Percentiles rank a stretch among this genome's conserved stretches.
Conservation (phyloP, 2,797 vertebrate species). For the Pseudochaenichthys georgianus region DNA sequence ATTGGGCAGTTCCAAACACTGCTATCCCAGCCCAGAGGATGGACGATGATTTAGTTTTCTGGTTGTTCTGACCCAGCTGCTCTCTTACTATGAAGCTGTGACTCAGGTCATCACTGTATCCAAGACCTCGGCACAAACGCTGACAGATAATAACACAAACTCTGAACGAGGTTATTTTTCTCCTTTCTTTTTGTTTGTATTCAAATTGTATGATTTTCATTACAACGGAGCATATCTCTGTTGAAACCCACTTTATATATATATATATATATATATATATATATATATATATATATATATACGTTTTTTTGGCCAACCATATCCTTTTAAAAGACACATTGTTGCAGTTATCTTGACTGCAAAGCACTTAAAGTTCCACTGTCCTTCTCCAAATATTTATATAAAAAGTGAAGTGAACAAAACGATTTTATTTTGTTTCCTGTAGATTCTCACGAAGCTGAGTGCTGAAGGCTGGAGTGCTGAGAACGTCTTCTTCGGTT, state of each 20-base stretch:
- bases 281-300: background rate
- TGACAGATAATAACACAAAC: background rate
- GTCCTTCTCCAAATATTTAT: no score
- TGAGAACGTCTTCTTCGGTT: constrained; percentile 86
- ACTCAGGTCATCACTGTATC: background rate
- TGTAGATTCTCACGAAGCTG: constrained; percentile 83
- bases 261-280: background rate
- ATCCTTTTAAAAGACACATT: background rate
- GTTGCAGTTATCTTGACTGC: background rate
- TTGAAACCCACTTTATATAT: background rate
- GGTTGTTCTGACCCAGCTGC: background rate
- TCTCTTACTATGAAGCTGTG: background rate
- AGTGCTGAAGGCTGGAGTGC: constrained; percentile 84
- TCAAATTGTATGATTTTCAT: no score
- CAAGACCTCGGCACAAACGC: background rate
- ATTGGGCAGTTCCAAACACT: no score
- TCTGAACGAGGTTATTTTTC: background rate
- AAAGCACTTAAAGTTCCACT: no score
- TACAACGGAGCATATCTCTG: background rate
- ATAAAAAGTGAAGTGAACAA: no score
- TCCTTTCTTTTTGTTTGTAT: background rate
- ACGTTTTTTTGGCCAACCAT: background rate
- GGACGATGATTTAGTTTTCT: background rate
- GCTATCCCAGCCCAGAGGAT: background rate
- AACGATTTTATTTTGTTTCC: background rate